These are phyloP conservation scores for Apodemia zela DNA, from an alignment of 2,888 invertebrate genomes.

Conservation along the genomic window DNA sequence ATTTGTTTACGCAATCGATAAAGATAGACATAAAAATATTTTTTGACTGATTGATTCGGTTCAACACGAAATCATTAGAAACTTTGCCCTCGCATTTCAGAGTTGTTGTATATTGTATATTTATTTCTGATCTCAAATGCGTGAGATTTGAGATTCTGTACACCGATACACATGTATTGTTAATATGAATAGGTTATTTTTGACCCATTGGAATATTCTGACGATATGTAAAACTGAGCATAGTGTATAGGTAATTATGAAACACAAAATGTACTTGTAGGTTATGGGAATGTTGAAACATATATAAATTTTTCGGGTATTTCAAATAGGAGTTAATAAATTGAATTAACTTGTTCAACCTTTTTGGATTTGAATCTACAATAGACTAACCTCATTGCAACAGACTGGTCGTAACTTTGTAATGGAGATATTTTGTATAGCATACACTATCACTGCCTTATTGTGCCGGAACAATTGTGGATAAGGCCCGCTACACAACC, in stretches of 20 bases:
- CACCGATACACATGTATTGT: constrained; percentile 38
- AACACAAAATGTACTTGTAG: constrained; percentile 76
- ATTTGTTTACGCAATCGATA: constrained; percentile 44
- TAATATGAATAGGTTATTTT: constrained; percentile 57
- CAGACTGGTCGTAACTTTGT: constrained; percentile 76
- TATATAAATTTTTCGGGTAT: constrained; percentile 67
- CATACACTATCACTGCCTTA: constrained; percentile 79
- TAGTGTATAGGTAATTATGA: constrained; percentile 74
- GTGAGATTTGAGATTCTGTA: constrained; percentile 47
- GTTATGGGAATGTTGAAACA: constrained; percentile 76
- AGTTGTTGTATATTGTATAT: constrained; percentile 59
- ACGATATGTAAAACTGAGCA: constrained; percentile 67
- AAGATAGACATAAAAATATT: constrained; percentile 40
- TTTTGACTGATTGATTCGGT: constrained; percentile 60
- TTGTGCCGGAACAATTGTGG: constrained; percentile 70
- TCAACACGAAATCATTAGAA: constrained; percentile 47
- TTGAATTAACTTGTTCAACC: constrained; percentile 71
- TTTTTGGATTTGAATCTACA: constrained; percentile 80
- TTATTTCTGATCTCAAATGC: constrained; percentile 46
- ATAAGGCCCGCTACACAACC: constrained; percentile 39
- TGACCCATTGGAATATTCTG: constrained; percentile 68
- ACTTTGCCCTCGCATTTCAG: constrained; percentile 71
- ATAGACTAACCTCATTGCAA: constrained; percentile 74
- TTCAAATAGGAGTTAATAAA: constrained; percentile 73
- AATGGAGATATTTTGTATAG: constrained; percentile 77